A percentile compares a stretch with the other conserved stretches of the same genome.
phyloP scores from a whole-genome alignment of 2,113 vertebrate species.

The Excalfactoria chinensis region DNA sequence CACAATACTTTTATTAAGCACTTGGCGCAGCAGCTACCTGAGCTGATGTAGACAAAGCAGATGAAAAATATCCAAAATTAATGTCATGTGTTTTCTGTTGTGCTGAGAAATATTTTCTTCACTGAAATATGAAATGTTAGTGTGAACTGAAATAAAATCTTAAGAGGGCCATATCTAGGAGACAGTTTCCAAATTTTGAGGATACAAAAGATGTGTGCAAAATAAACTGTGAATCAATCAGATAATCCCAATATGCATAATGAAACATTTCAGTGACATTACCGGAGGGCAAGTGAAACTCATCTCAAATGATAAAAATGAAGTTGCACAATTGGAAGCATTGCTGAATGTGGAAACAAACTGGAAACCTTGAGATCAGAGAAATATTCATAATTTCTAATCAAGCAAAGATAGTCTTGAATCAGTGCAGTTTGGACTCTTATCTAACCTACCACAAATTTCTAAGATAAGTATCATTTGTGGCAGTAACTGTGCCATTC shows the following conservation, averaged over 20 bases:
- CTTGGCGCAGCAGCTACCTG: constrained; percentile 56
- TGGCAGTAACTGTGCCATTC: background rate
- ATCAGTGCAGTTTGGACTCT: background rate
- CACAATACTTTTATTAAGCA: constrained; percentile 16
- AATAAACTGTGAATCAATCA: background rate
- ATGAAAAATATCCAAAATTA: constrained; percentile 34
- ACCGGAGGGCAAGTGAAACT: background rate
- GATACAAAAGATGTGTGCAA: constrained; percentile 5
- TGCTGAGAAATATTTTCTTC: constrained; percentile 26
- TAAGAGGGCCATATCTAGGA: background rate
- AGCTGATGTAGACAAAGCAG: constrained; percentile 6
- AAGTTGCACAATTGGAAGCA: background rate
- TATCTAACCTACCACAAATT: background rate
- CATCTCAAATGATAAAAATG: background rate
- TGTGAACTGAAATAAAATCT: background rate
- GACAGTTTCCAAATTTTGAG: background rate
- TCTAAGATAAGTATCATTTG: background rate
- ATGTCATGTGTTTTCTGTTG: background rate
- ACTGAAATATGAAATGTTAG: background rate
- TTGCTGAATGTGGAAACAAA: background rate
- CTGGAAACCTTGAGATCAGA: background rate
- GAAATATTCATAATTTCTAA: background rate
- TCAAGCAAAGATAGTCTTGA: background rate
- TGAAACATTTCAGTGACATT: background rate
- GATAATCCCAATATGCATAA: background rate